phyloP scores from a whole-genome alignment of 2,113 vertebrate genomes.

The Alaudala cheleensis region DNA sequence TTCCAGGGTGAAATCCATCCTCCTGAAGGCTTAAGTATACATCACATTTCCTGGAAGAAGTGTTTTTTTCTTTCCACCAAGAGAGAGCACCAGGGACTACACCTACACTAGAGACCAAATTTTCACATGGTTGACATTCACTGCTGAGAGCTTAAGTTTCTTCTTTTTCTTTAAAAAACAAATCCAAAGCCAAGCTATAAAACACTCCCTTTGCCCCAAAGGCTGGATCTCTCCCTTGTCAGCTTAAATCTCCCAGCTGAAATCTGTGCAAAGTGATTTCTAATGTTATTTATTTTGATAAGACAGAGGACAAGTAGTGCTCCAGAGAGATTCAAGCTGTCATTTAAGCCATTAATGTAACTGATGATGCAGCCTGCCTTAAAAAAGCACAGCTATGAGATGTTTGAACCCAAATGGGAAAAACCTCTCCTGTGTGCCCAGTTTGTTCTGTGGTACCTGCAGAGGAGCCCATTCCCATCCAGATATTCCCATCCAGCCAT shows the following conservation, averaged over 20 bases:
- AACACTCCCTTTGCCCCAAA: rapidly evolving
- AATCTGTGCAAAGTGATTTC: background rate
- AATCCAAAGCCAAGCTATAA: background rate
- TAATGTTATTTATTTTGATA: background rate
- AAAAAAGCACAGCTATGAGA: background rate
- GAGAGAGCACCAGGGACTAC: background rate
- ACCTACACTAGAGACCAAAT: background rate
- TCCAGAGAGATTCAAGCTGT: background rate
- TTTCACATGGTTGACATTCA: background rate
- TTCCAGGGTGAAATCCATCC: background rate
- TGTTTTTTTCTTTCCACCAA: background rate
- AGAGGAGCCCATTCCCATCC: background rate
- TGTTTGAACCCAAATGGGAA: background rate
- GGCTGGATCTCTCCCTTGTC: background rate
- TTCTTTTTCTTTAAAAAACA: background rate
- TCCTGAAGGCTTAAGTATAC: background rate
- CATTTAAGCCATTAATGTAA: background rate
- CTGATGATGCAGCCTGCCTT: background rate
- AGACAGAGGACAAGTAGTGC: background rate
- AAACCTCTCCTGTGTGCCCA: rapidly evolving
- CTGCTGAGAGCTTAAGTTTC: background rate
- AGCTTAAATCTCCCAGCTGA: background rate
- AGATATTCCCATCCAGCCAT: background rate
- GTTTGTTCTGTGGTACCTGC: rapidly evolving
- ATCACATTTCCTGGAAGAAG: background rate